phyloP scores from a whole-genome alignment of 2,113 vertebrate genomes.

The Lipotes vexillifer region DNA sequence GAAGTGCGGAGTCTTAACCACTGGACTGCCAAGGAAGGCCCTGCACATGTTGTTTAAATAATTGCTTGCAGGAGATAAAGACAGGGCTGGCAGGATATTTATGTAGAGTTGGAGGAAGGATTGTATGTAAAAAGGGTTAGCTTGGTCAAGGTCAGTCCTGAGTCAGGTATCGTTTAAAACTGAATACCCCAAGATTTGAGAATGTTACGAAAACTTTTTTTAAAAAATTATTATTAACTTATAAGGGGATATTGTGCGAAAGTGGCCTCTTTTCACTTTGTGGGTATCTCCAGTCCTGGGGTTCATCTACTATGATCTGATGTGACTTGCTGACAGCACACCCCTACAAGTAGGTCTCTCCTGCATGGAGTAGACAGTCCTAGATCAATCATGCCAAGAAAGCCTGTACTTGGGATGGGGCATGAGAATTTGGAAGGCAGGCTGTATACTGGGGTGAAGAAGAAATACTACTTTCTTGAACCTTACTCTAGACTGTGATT shows the following conservation, averaged over 20 bases:
- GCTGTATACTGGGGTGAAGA: neutral
- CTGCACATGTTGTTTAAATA: neutral
- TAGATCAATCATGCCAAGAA: neutral
- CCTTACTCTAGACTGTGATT: neutral
- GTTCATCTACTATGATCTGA: neutral
- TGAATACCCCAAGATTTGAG: neutral
- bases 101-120: neutral
- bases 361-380: neutral
- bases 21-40: no score
- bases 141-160: neutral
- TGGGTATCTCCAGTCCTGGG: neutral
- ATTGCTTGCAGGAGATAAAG: neutral
- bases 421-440: neutral
- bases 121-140: neutral
- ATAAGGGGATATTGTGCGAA: neutral
- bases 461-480: neutral
- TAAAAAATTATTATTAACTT: neutral
- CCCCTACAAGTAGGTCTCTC: neutral
- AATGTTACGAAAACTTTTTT: neutral
- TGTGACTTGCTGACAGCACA: neutral
- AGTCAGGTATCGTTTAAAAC: neutral
- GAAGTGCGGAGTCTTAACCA: no score
- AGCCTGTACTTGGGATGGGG: neutral
- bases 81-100: neutral
- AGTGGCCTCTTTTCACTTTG: neutral